Base-by-base conservation (phyloP, 1,140 invertebrate genomes). In the Drosophila busckii region DNA sequence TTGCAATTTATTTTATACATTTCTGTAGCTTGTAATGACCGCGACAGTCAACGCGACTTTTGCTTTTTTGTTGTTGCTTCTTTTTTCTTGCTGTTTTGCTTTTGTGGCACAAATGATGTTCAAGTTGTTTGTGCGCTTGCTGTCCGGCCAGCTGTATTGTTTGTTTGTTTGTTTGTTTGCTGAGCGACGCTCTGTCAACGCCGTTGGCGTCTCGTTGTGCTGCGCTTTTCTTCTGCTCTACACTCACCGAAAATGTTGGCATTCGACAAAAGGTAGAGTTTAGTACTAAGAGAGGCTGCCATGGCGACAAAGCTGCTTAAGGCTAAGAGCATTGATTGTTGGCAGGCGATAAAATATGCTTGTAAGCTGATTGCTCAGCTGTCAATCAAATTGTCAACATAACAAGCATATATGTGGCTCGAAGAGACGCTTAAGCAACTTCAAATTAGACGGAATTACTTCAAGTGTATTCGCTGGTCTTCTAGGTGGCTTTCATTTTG, bases 1-100 rank as follows among this genome's bases (percentile, higher is more conserved):
- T 66, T 58, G 73, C 73, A 78, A 78, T 78, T 80, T 78, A 80
- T 78, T 71, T 80, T 63, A 64, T 68, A n/a, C n/a, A 78, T 71
- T 56, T 78, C 37, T 64, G 71, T 61, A 37, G 34, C 48, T 65
- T 20, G 48, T 42, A 48, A 46, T 56, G 70, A 44, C 59, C 34
- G 55, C 44, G 49, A 19, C 40, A 20, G 22, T n/a, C 40, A 31
- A 20, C 38, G n/a, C n/a, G n/a, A n/a, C n/a, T n/a, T 53, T 19
- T 19, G 38, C 28, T 34, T 32, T 53, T 38, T 41, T 37, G 25
- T 45, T 19, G 15, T 15, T 2, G 3, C 15, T 31, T 44, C 15
- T 7, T 31, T 25, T 31, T 20, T 7, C 3, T 8, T 42, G n/a
- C n/a, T 20, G 26, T 44, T 31, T 44, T 29, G 20, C 25, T 15